These are phyloP conservation scores for Spodoptera exigua DNA, from an alignment of 2,888 invertebrate species.

Conservation along the genomic window DNA sequence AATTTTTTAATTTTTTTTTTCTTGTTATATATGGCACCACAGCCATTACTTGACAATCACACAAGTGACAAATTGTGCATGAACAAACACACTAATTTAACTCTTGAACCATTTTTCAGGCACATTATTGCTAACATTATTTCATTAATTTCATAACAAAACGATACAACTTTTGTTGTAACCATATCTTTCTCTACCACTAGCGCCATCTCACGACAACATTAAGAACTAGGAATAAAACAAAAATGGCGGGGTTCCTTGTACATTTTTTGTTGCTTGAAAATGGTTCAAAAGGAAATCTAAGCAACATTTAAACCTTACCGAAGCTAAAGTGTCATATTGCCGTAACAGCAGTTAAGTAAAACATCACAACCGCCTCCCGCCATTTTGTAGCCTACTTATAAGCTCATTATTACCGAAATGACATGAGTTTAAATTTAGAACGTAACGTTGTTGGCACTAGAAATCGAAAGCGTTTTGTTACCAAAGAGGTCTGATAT, in stretches of 20 bases:
- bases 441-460: slow-evolving; percentile 68
- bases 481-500: slow-evolving; percentile 55
- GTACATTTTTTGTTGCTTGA: slow-evolving; percentile 3
- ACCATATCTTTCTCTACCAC: slow-evolving; percentile 5
- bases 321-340: slow-evolving; percentile 67
- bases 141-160: background rate
- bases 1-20: slow-evolving; percentile 83
- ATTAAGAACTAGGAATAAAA: background rate
- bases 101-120: slow-evolving; percentile 51
- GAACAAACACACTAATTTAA: slow-evolving; percentile 63
- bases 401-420: slow-evolving; percentile 74
- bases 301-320: slow-evolving; percentile 66
- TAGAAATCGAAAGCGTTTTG: slow-evolving; percentile 55
- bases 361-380: slow-evolving; percentile 79
- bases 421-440: slow-evolving; percentile 65
- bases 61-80: slow-evolving; percentile 75
- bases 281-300: slow-evolving; percentile 62
- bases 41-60: slow-evolving; percentile 79
- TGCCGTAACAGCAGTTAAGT: slow-evolving; percentile 68
- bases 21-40: slow-evolving; percentile 85
- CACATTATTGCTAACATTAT: slow-evolving; percentile 14
- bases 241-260: background rate
- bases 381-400: slow-evolving; percentile 68
- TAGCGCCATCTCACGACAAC: slow-evolving; percentile 28
- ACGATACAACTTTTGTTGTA: background rate